Evolutionary conservation across 2,113 vertebrate species (phyloP).

Genomic region (Jacana jacana): DNA sequence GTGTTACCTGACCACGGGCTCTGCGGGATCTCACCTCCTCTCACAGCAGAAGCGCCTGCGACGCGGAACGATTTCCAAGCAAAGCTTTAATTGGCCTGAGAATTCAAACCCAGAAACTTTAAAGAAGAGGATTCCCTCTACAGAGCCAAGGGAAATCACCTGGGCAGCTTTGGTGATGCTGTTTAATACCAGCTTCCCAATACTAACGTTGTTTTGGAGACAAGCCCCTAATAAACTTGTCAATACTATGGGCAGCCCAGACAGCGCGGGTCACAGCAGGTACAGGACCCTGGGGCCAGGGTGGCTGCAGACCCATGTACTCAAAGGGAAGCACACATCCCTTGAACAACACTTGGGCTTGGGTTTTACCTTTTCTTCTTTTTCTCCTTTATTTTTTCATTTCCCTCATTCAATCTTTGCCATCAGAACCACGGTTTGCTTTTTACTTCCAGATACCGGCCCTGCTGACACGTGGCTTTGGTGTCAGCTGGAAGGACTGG

Average conservation of each 20-base stretch:
- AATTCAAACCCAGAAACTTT: background rate
- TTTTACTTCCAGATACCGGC: background rate
- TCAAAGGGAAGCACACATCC: background rate
- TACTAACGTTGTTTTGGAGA: background rate
- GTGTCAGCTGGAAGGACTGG: rapidly evolving
- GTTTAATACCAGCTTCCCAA: background rate
- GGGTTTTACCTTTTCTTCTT: background rate
- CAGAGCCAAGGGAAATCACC: background rate
- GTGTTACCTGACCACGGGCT: background rate
- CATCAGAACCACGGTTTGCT: background rate
- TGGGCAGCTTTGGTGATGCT: background rate
- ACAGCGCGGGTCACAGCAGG: background rate
- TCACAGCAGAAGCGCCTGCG: background rate
- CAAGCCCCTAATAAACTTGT: background rate
- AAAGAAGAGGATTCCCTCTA: background rate
- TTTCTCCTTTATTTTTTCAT: background rate
- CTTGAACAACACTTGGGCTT: background rate
- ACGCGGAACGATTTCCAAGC: background rate
- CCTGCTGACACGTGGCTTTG: background rate
- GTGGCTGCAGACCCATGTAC: background rate
- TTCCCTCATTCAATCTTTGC: no score
- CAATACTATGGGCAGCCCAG: background rate
- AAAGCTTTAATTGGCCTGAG: background rate
- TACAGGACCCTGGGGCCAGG: background rate
- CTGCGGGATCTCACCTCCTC: background rate